phyloP scores from a whole-genome alignment of 2,888 invertebrate species.

The Drosophila flavopinicola region DNA sequence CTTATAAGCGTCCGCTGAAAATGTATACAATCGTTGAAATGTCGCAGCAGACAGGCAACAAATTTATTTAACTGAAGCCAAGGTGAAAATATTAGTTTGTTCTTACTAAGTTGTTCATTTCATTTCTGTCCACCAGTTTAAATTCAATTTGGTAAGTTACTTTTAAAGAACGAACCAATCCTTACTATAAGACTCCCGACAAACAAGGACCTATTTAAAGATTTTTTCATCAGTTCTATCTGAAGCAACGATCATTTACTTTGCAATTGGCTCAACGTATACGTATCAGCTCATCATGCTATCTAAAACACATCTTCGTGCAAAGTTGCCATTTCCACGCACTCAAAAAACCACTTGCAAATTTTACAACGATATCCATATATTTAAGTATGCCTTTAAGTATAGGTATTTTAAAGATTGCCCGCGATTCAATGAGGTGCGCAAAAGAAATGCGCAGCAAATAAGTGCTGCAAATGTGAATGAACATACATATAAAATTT shows the following conservation, averaged over 20 bases:
- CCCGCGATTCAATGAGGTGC: slow-evolving; percentile 51
- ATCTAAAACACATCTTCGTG: not conserved
- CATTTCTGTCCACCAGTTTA: too few relatives aligned
- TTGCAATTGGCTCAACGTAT: not conserved
- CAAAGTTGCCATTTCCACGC: slow-evolving; percentile 43
- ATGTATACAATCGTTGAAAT: too few relatives aligned
- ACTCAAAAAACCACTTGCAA: slow-evolving; percentile 60
- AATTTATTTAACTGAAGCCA: too few relatives aligned
- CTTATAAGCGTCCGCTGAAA: not conserved
- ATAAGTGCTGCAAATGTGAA: slow-evolving; percentile 49
- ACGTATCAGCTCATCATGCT: not conserved
- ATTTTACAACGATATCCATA: slow-evolving; percentile 53
- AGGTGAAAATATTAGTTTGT: too few relatives aligned
- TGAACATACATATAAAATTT: slow-evolving; percentile 57
- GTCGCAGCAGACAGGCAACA: too few relatives aligned
- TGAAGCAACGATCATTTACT: not conserved
- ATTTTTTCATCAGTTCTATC: too few relatives aligned
- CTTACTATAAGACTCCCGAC: too few relatives aligned
- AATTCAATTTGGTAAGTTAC: too few relatives aligned
- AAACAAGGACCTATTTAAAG: too few relatives aligned
- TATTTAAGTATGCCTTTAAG: slow-evolving; percentile 36
- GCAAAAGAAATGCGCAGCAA: slow-evolving; percentile 38
- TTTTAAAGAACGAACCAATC: too few relatives aligned
- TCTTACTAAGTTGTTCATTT: too few relatives aligned
- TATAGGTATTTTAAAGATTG: slow-evolving; percentile 27